phyloP scores from a whole-genome alignment of 2,113 vertebrate genomes.

The Orthonyx spaldingii region DNA sequence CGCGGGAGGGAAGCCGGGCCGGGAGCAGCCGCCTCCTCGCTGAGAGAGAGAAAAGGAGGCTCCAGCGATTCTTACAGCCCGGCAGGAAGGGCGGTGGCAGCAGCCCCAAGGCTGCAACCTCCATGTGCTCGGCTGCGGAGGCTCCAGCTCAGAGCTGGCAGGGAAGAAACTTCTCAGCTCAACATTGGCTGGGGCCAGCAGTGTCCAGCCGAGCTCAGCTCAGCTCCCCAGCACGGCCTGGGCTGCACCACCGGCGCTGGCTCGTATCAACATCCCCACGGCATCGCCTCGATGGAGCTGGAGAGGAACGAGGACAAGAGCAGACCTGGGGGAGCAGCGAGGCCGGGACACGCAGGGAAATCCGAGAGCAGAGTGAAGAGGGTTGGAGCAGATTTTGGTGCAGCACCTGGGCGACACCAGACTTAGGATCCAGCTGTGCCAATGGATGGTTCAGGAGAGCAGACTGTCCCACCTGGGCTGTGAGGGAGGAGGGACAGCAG shows the following conservation, averaged over 20 bases:
- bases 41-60: background rate
- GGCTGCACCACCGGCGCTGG: background rate
- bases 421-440: background rate
- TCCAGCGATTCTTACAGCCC: accelerated
- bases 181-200: background rate
- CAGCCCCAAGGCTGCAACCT: accelerated
- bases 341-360: accelerated
- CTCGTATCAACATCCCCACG: background rate
- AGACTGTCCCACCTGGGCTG: accelerated
- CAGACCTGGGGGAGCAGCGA: background rate
- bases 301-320: background rate
- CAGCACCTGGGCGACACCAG: background rate
- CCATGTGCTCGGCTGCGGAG: accelerated
- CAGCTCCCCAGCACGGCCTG: background rate
- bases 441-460: background rate
- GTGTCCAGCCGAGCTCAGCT: accelerated
- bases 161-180: background rate
- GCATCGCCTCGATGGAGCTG: background rate
- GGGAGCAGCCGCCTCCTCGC: background rate
- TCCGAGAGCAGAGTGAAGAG: background rate
- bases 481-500: background rate
- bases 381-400: background rate
- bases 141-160: background rate
- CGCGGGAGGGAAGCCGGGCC: accelerated
- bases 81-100: background rate